These are phyloP conservation scores for Hypsopygia costalis DNA, from an alignment of 2,888 invertebrate species.

Conservation along the genomic window DNA sequence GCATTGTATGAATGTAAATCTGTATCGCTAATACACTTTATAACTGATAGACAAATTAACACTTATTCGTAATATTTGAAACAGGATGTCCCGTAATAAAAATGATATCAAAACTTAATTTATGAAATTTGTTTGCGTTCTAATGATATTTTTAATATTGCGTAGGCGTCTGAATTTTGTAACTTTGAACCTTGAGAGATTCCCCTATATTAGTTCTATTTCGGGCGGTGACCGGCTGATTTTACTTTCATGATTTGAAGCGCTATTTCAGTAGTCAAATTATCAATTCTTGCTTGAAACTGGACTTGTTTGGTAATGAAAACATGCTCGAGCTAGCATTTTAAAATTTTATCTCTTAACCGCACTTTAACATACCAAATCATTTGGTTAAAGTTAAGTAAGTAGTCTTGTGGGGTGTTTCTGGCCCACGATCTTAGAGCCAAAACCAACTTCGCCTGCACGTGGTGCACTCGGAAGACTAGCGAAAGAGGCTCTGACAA, in stretches of 20 bases:
- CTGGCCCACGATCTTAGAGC: too few relatives aligned
- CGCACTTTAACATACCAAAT: too few relatives aligned
- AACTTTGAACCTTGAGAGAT: conserved; percentile 21
- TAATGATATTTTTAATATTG: conserved; percentile 35
- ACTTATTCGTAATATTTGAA: background rate
- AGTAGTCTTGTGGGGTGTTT: too few relatives aligned
- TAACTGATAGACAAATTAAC: too few relatives aligned
- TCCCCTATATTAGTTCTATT: conserved; percentile 16
- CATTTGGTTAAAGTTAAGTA: too few relatives aligned
- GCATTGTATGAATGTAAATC: too few relatives aligned
- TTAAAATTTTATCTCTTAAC: too few relatives aligned
- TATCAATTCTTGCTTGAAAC: background rate
- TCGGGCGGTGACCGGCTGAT: conserved; percentile 12
- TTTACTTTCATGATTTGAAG: background rate
- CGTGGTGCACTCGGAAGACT: too few relatives aligned
- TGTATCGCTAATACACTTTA: too few relatives aligned
- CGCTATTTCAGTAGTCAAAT: background rate
- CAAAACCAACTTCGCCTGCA: too few relatives aligned
- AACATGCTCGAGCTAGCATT: background rate
- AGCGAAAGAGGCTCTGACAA: too few relatives aligned
- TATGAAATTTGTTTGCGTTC: conserved; percentile 9
- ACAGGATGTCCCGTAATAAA: background rate
- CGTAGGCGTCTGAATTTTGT: conserved; percentile 36
- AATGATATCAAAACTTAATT: background rate
- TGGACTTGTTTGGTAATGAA: background rate